A percentile compares a stretch with the other conserved stretches of the same genome.
Evolutionary conservation across 2,888 invertebrate genomes (phyloP).

Genomic region (Drosophila colorata): DNA sequence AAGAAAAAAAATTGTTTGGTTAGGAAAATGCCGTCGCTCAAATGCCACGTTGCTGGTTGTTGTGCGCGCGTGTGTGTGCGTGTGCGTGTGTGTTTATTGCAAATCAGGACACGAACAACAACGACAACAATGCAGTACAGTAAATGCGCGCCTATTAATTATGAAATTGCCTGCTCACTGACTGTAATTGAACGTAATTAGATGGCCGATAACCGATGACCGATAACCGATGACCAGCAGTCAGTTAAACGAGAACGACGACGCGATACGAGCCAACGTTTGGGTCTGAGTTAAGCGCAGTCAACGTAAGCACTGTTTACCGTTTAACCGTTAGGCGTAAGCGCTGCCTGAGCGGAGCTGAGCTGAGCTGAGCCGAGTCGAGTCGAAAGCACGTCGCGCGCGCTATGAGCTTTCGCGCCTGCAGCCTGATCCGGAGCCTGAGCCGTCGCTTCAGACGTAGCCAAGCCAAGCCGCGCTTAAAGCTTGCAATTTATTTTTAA

Average conservation of each 20-base stretch:
- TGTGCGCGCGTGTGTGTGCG: constrained; percentile 6
- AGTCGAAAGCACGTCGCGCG: constrained; percentile 15
- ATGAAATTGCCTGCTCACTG: constrained; percentile 37
- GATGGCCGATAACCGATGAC: constrained; percentile 39
- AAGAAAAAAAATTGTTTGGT: constrained; percentile 58
- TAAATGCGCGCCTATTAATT: constrained; percentile 41
- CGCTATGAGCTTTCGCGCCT: constrained; percentile 42
- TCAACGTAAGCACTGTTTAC: constrained; percentile 51
- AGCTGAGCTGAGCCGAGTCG: background rate
- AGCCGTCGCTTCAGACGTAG: constrained; percentile 24
- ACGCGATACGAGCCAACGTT: constrained; percentile 38
- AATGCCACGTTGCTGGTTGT: constrained; percentile 5
- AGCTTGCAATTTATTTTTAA: constrained; percentile 6
- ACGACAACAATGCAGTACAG: constrained; percentile 3
- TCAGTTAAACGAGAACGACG: constrained; percentile 9
- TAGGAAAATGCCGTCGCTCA: constrained; percentile 29
- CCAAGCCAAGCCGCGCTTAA: constrained; percentile 40
- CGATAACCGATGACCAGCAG: constrained; percentile 37
- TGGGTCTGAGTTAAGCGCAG: constrained; percentile 52
- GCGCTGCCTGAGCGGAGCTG: constrained; percentile 22
- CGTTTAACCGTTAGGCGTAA: constrained; percentile 25
- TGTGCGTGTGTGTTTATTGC: constrained; percentile 1
- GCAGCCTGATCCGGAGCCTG: constrained; percentile 12
- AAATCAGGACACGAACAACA: constrained; percentile 15
- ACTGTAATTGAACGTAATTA: constrained; percentile 43